Conservation (phyloP, 2,113 vertebrate genomes). For the Myiagra hebetior region DNA sequence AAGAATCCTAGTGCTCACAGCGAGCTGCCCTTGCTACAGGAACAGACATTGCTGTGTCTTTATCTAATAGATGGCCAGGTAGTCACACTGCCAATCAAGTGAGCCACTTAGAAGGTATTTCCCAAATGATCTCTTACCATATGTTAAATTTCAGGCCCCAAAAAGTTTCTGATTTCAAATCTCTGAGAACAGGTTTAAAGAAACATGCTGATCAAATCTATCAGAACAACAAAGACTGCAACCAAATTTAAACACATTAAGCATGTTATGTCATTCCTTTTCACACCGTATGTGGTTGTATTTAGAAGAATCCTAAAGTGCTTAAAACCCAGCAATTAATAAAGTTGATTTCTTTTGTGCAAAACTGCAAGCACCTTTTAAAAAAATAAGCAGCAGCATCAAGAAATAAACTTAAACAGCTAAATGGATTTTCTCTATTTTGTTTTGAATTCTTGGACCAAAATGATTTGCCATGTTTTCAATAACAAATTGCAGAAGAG, state of each 20-base stretch:
- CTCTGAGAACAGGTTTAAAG: background rate
- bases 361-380: slow-evolving; percentile 40
- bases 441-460: slow-evolving; percentile 3
- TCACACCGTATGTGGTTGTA: background rate
- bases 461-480: slow-evolving; percentile 16
- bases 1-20: background rate
- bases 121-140: background rate
- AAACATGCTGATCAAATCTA: background rate
- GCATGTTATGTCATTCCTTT: background rate
- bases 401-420: background rate
- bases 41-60: background rate
- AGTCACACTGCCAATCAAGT: background rate
- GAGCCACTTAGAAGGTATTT: background rate
- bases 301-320: slow-evolving; percentile 31
- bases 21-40: background rate
- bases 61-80: background rate
- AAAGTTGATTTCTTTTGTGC: slow-evolving; percentile 27
- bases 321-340: slow-evolving; percentile 37
- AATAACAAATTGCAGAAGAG: background rate
- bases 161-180: background rate
- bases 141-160: background rate
- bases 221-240: background rate
- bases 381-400: slow-evolving; percentile 13
- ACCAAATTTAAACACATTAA: background rate
- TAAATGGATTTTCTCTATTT: background rate